A percentile compares a stretch with the other conserved stretches of the same genome.
Evolutionary conservation across 2,113 vertebrate genomes (phyloP).

Genomic region (Odontesthes bonariensis): DNA sequence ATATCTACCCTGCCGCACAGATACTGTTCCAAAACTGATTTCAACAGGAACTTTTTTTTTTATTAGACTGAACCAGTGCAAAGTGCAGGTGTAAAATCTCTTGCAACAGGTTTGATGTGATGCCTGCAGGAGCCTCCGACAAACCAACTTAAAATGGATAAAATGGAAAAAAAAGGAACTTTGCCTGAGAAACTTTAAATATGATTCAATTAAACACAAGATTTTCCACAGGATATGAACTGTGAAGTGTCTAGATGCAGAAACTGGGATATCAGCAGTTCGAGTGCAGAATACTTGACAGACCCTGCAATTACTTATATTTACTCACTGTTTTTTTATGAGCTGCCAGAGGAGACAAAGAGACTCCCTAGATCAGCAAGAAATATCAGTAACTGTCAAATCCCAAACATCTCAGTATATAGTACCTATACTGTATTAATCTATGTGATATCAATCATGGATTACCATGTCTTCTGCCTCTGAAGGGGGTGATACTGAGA

Average conservation of each 20-base stretch:
- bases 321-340: slow-evolving; percentile 25
- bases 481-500: not conserved
- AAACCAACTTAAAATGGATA: not conserved
- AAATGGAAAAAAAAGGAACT: not conserved
- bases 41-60: not conserved
- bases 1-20: not conserved
- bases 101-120: not conserved
- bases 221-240: not conserved
- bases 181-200: slow-evolving; percentile 7
- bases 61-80: not conserved
- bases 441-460: slow-evolving; percentile 1
- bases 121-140: not conserved
- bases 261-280: not conserved
- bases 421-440: not conserved
- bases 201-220: slow-evolving; percentile 3
- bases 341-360: slow-evolving; percentile 2
- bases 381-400: slow-evolving; percentile 16
- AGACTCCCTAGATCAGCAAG: slow-evolving; percentile 14
- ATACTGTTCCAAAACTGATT: not conserved
- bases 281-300: slow-evolving; percentile 15
- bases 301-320: slow-evolving; percentile 43
- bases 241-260: not conserved
- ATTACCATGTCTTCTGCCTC: slow-evolving; percentile 2
- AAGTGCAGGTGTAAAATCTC: slow-evolving; percentile 12
- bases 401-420: slow-evolving; percentile 10